These are phyloP conservation scores for Dryococelus australis DNA, from an alignment of 2,888 invertebrate species.

Conservation along the genomic window DNA sequence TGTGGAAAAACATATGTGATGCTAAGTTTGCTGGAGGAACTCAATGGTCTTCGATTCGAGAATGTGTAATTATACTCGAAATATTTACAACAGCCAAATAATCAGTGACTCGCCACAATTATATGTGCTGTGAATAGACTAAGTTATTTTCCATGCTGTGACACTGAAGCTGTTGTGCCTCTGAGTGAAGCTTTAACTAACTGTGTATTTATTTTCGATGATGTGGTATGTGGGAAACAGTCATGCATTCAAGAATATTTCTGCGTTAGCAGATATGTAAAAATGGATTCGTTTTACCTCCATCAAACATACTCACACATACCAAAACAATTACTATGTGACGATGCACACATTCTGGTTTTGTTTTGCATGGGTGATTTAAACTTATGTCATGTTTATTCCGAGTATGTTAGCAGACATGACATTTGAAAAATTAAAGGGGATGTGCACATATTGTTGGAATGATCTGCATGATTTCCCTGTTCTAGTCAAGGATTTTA, in stretches of 20 bases:
- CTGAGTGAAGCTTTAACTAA: not conserved
- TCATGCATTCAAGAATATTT: not conserved
- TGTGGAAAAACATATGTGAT: too few species aligned
- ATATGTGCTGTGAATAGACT: not conserved
- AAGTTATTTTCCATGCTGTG: not conserved
- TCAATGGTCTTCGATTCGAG: not conserved
- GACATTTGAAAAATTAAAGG: not conserved
- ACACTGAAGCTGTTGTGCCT: too few species aligned
- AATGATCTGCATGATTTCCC: not conserved
- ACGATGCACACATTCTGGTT: not conserved
- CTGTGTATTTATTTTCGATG: not conserved
- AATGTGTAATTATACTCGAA: not conserved
- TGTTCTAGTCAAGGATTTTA: not conserved
- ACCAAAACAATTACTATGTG: not conserved
- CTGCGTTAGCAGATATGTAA: not conserved
- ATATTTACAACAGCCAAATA: not conserved
- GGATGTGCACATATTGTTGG: not conserved
- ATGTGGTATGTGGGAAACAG: not conserved
- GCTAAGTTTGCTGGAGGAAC: too few species aligned
- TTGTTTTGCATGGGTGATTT: not conserved
- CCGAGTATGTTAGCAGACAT: not conserved
- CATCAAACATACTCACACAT: not conserved
- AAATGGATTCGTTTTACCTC: not conserved
- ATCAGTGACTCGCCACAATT: not conserved
- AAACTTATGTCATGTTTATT: not conserved